Evolutionary conservation across 2,888 invertebrate genomes (phyloP).

Genomic region (Xanthia togata): DNA sequence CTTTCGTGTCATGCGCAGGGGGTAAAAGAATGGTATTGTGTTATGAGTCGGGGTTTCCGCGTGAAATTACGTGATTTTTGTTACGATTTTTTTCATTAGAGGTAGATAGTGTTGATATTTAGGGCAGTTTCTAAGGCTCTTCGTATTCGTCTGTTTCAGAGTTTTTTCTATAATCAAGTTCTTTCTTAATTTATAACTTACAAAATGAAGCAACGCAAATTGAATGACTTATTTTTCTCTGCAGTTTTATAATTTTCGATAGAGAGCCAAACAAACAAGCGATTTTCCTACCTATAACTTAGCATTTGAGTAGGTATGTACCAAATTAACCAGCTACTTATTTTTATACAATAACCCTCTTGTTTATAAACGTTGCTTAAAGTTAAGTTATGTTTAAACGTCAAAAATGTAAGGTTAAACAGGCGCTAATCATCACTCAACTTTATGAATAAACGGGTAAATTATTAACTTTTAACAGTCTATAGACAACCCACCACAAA

Average conservation of each 20-base stretch:
- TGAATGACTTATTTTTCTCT: neutral
- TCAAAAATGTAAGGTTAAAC: too few species aligned
- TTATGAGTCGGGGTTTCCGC: slow-evolving; percentile 4
- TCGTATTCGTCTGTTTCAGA: neutral
- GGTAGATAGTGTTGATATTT: neutral
- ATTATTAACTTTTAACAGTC: neutral
- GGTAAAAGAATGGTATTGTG: slow-evolving; percentile 45
- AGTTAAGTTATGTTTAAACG: too few species aligned
- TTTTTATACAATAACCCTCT: too few species aligned
- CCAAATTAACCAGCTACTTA: too few species aligned
- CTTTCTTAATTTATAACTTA: neutral
- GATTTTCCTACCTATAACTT: neutral
- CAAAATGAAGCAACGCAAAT: neutral
- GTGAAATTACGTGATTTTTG: slow-evolving; percentile 23
- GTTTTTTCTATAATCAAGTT: neutral
- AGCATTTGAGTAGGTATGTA: too few species aligned
- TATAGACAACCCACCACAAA: neutral
- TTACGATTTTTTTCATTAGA: slow-evolving; percentile 4
- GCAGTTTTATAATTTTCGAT: neutral
- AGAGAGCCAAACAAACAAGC: neutral
- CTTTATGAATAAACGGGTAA: too few species aligned
- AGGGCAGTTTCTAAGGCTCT: too few species aligned
- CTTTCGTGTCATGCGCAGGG: slow-evolving; percentile 50
- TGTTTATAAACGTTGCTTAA: too few species aligned
- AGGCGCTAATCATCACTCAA: too few species aligned